Evolutionary conservation across 1,140 invertebrate species (phyloP).

Genomic region (Platyura marginata): DNA sequence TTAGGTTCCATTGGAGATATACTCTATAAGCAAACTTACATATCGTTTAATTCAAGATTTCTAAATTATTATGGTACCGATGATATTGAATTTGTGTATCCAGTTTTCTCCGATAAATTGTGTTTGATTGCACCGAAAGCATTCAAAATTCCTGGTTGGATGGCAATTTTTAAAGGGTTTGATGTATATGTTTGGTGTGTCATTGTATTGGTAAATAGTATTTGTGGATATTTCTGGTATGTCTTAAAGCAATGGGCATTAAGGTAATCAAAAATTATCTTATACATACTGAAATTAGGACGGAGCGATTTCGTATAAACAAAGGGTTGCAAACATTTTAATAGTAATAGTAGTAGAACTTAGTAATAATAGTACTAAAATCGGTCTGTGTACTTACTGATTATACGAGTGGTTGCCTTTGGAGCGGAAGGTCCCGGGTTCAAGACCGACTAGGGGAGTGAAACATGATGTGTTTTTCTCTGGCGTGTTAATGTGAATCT

Average conservation of each 20-base stretch:
- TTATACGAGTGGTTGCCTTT: too few relatives aligned
- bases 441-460: too few relatives aligned
- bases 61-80: slow-evolving; percentile 16
- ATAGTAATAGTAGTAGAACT: too few relatives aligned
- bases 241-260: slow-evolving; percentile 8
- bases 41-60: slow-evolving; percentile 24
- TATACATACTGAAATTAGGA: too few relatives aligned
- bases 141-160: slow-evolving; percentile 21
- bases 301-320: too few relatives aligned
- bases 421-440: too few relatives aligned
- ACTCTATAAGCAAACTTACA: slow-evolving; percentile 13
- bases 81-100: slow-evolving; percentile 16
- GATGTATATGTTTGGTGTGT: slow-evolving; percentile 14
- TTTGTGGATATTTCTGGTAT: slow-evolving; percentile 12
- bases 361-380: too few relatives aligned
- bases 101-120: slow-evolving; percentile 18
- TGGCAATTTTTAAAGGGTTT: slow-evolving; percentile 21
- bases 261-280: too few relatives aligned
- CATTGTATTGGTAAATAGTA: slow-evolving; percentile 8
- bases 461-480: too few relatives aligned
- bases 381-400: too few relatives aligned
- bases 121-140: slow-evolving; percentile 25
- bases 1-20: slow-evolving; percentile 22
- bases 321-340: too few relatives aligned
- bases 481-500: too few relatives aligned